A percentile compares a stretch with the other conserved stretches of the same genome.
These are phyloP conservation scores for Haliclona indistincta DNA, from an alignment of 37 sponge, comb jelly and placozoan genomes.

Conservation along the genomic window DNA sequence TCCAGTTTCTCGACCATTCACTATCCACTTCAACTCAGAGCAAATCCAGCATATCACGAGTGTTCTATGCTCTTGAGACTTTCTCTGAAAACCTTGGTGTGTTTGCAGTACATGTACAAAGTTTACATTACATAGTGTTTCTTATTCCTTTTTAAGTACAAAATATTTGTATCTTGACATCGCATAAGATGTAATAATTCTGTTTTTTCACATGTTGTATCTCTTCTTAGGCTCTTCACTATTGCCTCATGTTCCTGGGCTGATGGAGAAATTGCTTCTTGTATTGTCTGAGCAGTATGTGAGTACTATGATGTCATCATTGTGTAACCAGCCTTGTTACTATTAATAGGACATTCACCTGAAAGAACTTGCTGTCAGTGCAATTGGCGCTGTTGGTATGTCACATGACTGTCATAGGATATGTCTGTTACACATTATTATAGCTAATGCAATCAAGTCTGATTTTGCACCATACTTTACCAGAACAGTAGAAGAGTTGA, in stretches of 20 bases:
- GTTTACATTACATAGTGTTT: too few relatives aligned
- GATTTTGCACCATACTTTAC: constrained; percentile 80
- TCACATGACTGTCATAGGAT: neutral
- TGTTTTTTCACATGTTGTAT: neutral
- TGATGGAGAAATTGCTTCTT: constrained; percentile 72
- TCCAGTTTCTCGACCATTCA: constrained; percentile 63
- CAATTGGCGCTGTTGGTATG: constrained; percentile 83
- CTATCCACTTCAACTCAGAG: neutral
- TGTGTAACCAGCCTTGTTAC: neutral
- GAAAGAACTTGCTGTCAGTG: constrained; percentile 85
- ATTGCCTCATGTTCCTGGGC: constrained; percentile 60
- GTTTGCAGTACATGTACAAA: constrained; percentile 4
- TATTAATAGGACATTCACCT: constrained; percentile 36
- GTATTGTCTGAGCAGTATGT: constrained; percentile 24
- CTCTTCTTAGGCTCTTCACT: constrained; percentile 31
- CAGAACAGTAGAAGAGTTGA: constrained; percentile 54
- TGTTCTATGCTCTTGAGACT: constrained; percentile 95
- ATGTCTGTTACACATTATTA: neutral
- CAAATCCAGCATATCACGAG: constrained; percentile 58
- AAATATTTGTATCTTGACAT: too few relatives aligned
- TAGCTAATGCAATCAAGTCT: constrained; percentile 82
- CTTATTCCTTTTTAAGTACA: too few relatives aligned
- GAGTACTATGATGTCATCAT: constrained; percentile 1
- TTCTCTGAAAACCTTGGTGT: constrained; percentile 90
- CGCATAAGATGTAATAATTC: too few relatives aligned